A percentile compares a stretch with the other conserved stretches of the same genome.
phyloP scores from a whole-genome alignment of 2,888 invertebrate species.

The Tanytarsus gracilentus region DNA sequence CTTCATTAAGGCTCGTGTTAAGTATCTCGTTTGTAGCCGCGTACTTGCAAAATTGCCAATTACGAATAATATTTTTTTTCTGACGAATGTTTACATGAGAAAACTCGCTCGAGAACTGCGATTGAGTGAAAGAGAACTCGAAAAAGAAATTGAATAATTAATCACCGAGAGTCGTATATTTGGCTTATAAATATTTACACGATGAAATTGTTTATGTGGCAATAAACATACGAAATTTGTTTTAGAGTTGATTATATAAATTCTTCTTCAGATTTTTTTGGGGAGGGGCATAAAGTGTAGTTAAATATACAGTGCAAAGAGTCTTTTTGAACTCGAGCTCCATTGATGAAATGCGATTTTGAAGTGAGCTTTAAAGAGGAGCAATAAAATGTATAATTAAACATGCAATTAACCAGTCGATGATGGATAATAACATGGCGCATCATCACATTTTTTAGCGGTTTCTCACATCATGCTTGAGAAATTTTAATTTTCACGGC shows the following conservation, averaged over 20 bases:
- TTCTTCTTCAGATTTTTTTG: too few species aligned
- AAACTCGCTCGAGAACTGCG: neutral
- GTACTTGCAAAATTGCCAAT: neutral
- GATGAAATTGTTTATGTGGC: constrained; percentile 24
- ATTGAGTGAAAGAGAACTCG: neutral
- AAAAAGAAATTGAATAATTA: constrained; percentile 25
- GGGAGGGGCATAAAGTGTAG: constrained; percentile 11
- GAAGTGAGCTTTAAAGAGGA: constrained; percentile 6
- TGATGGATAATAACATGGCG: constrained; percentile 13
- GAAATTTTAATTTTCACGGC: neutral
- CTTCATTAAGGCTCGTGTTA: constrained; percentile 22
- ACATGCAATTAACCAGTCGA: constrained; percentile 15
- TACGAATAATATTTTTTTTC: neutral
- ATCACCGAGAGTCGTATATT: constrained; percentile 15
- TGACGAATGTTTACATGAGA: constrained; percentile 12
- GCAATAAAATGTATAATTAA: constrained; percentile 24
- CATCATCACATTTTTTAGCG: neutral
- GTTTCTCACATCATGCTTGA: neutral
- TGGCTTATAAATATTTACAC: constrained; percentile 28
- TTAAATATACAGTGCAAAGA: constrained; percentile 17
- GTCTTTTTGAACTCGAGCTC: neutral
- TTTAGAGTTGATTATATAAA: constrained; percentile 15
- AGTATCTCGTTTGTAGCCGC: constrained; percentile 2
- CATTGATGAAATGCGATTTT: constrained; percentile 8
- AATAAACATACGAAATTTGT: constrained; percentile 28